Base-by-base conservation (phyloP, 2,888 invertebrate genomes). In the Lasius platythorax region DNA sequence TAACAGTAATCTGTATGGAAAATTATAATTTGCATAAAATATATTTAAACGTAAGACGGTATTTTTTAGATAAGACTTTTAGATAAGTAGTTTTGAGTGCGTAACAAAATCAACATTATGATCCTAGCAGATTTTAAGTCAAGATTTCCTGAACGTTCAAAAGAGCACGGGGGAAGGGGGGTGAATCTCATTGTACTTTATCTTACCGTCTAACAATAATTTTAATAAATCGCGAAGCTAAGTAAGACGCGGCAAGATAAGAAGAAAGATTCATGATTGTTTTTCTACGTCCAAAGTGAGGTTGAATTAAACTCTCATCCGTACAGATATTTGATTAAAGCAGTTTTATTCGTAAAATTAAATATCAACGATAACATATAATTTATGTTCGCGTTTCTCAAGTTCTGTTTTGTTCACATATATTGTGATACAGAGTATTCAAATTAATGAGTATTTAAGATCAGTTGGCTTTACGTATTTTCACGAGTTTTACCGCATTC, bases 301-400 rank as follows among this genome's bases (percentile, higher is more conserved):
- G 9, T 30, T 30, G 12, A 74, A 61, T 58, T 61, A 30, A 2
- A 40, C 28, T 58, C 28, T 58, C 2, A 73, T 40, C 9, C 87
- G 89, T 91, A 85, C 87, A 89, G 91, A 92, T 93, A 91, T 93
- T 91, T 93, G 92, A 92, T 92, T 93, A 92, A 93, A 93, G 91
- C 89, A 89, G 87, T 89, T 90, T 91, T 90, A 89, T 91, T 90
- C 30, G 15, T 15, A 37, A 70, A 40, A 87, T 28, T 46, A 46
- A 75, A 75, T 33, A n/a, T 50, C 12, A 74, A 74, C 30, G 2
- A 46, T 30, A 46, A 18, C 50, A 30, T 43, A 12, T 43, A 63
- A 43, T 1, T 75, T 30, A 37, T 11, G 6, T 66, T 53, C 33
- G 30, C 15, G 8, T 28, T 66, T n/a, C 8, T n/a, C 33, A 23